phyloP scores from a whole-genome alignment of 2,797 vertebrate genomes.

The Bufotes viridis region DNA sequence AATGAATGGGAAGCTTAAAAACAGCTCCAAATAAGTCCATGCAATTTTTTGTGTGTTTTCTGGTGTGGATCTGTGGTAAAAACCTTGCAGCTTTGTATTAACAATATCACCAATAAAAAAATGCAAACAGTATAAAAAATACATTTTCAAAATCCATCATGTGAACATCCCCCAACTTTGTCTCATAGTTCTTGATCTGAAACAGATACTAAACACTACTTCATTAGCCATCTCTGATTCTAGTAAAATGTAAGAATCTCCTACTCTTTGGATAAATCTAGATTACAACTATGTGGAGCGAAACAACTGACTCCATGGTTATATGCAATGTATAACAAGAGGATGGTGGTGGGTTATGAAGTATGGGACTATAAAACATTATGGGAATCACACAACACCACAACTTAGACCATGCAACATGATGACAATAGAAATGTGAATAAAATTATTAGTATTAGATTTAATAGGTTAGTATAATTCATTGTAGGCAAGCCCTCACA shows the following conservation, averaged over 20 bases:
- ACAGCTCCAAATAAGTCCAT: too few relatives aligned
- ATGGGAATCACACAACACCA: background rate
- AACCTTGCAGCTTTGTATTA: too few relatives aligned
- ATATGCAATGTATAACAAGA: background rate
- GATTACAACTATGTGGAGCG: background rate
- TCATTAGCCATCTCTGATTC: background rate
- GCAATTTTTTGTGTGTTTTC: too few relatives aligned
- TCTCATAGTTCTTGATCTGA: too few relatives aligned
- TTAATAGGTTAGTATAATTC: slow-evolving; percentile 4
- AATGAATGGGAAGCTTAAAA: too few relatives aligned
- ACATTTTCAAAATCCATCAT: too few relatives aligned
- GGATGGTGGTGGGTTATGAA: background rate
- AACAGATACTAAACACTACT: too few relatives aligned
- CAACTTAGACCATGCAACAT: background rate
- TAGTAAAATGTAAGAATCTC: background rate
- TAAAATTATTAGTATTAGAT: background rate
- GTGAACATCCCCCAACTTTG: too few relatives aligned
- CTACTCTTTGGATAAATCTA: background rate
- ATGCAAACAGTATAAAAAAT: too few relatives aligned
- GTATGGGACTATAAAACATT: background rate
- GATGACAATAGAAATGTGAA: background rate
- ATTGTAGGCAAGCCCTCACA: background rate
- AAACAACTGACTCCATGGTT: background rate
- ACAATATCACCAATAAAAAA: too few relatives aligned
- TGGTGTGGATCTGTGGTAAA: too few relatives aligned